Percentiles rank a stretch among this genome's conserved stretches.
Evolutionary conservation across 2,888 invertebrate species (phyloP).

Genomic region (Sialis fuliginosa): DNA sequence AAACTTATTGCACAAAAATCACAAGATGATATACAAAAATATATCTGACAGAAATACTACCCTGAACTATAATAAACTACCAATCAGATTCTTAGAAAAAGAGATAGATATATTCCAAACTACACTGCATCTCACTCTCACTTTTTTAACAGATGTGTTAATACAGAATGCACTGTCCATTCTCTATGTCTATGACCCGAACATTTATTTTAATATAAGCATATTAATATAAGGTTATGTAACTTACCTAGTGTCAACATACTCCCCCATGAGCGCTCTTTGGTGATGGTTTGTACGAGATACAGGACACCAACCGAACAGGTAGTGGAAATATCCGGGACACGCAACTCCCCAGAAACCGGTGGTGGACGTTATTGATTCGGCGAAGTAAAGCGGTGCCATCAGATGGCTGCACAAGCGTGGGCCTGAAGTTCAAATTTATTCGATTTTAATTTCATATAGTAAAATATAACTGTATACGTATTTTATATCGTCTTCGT

Average conservation of each 20-base stretch:
- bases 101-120: too few relatives aligned
- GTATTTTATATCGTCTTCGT: too few relatives aligned
- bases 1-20: too few relatives aligned
- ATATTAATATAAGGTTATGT: not conserved
- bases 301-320: slow-evolving; percentile 33
- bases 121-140: too few relatives aligned
- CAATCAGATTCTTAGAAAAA: too few relatives aligned
- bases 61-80: too few relatives aligned
- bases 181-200: too few relatives aligned
- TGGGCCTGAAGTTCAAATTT: slow-evolving; percentile 22
- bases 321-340: slow-evolving; percentile 31
- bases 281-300: slow-evolving; percentile 9
- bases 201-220: too few relatives aligned
- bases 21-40: too few relatives aligned
- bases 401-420: slow-evolving; percentile 44
- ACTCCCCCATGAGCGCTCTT: slow-evolving; percentile 21
- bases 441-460: not conserved
- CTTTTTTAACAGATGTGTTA: too few relatives aligned
- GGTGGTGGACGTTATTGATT: slow-evolving; percentile 34
- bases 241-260: slow-evolving; percentile 16
- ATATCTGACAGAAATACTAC: too few relatives aligned
- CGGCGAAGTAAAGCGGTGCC: slow-evolving; percentile 40
- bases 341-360: slow-evolving; percentile 45
- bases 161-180: too few relatives aligned
- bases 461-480: not conserved